phyloP scores from a whole-genome alignment of 2,797 vertebrate genomes.

The Parambassis ranga region DNA sequence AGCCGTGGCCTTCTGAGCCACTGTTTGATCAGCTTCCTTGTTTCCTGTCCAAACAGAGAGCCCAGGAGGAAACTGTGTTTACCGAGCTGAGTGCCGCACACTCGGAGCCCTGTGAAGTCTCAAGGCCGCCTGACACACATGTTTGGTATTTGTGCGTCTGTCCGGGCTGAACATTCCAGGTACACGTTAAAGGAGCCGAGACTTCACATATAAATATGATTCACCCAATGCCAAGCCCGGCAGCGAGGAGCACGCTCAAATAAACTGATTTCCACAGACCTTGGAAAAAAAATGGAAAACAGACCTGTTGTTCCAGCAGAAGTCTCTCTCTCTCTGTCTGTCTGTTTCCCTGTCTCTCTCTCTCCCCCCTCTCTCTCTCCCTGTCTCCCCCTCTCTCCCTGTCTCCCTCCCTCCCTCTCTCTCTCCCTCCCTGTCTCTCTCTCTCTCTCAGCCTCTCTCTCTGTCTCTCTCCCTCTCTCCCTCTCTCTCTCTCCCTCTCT shows the following conservation, averaged over 20 bases:
- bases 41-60: slow-evolving; percentile 76
- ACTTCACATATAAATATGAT: slow-evolving; percentile 61
- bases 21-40: slow-evolving; percentile 75
- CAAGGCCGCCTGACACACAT: slow-evolving; percentile 73
- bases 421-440: slow-evolving; percentile 16
- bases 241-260: slow-evolving; percentile 55
- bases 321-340: slow-evolving; percentile 8
- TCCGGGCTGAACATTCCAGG: slow-evolving; percentile 63
- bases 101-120: slow-evolving; percentile 71
- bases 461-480: slow-evolving; percentile 2
- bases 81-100: slow-evolving; percentile 57
- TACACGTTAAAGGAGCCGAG: slow-evolving; percentile 58
- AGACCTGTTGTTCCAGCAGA: slow-evolving; percentile 53
- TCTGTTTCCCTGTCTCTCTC: no score
- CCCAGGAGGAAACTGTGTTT: slow-evolving; percentile 75
- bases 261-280: slow-evolving; percentile 68
- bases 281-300: slow-evolving; percentile 68
- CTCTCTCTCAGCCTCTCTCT: slow-evolving; percentile 9
- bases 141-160: slow-evolving; percentile 69
- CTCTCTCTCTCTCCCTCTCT: slow-evolving; percentile 7
- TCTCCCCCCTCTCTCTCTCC: slow-evolving; percentile 12
- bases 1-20: slow-evolving; percentile 67
- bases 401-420: slow-evolving; percentile 9
- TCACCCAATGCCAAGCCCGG: slow-evolving; percentile 40
- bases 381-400: slow-evolving; percentile 6